Evolutionary conservation across 2,888 invertebrate genomes (phyloP), one percentile per base, ranked within the genome.

Genomic region (Schizaphis graminum): DNA sequence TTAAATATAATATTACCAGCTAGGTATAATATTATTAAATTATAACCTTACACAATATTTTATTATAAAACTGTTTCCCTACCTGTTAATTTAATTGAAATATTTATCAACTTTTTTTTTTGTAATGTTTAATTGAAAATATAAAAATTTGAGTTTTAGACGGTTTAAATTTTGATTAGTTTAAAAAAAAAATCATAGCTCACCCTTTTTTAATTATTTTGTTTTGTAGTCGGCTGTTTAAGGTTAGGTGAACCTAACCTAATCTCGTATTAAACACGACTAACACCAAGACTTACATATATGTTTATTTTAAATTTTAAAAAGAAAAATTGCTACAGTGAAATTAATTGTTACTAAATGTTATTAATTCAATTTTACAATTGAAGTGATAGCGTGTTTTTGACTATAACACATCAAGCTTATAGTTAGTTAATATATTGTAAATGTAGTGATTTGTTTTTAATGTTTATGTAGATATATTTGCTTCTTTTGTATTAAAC

Each of bases 221-320:
- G 86, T 89, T 92, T 77, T 92, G 87, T 89, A 93, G 53, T 86
- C 91, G 86, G 89, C 67, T 93, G 57, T 90, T 85, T 49, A 94
- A 94, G 94, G 94, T 94, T 94, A 86, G 94, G 94, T 91, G 90
- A 91, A 61, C 94, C 94, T 91, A 91, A 94, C 91, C 94, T 94
- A 91, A 86, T 53, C 49, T 67, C 67, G 24, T 94, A 94, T 90
- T 91, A 94, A 94, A 86, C 92, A 93, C 77, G 88, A 93, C 92
- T 93, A 93, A 93, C 92, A 93, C 92, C 49, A 86, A 47, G 28
- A 41, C 13, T 92, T 57, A 47, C 26, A 35, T 44, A 57, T n/a
- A 35, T 77, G 57, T 92, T 85, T 0, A 61, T 61, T 61, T 57
- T 91, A 86, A 61, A 87, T 87, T 92, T 92, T 11, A n/a, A 84